Evolutionary conservation across 2,113 vertebrate species (phyloP), one percentile per base, ranked within the genome.

Genomic region (Hylia prasina): DNA sequence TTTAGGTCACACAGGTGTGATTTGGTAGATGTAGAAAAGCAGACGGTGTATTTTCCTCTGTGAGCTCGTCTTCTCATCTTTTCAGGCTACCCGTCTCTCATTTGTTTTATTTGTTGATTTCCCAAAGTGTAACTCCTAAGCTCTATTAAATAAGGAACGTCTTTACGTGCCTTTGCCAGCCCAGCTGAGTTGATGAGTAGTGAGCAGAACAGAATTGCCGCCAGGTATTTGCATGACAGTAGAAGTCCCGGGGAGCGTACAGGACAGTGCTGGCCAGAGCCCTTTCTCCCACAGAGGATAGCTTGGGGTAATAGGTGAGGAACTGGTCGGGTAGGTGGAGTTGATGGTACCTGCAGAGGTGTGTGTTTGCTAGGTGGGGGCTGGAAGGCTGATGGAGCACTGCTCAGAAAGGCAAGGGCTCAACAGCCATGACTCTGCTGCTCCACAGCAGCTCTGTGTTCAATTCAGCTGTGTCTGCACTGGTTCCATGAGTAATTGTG

Each of bases 391-490:
- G 18, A 0, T 28, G 64, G 53, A 11, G 31, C 45, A 27, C 24
- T 8, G 40, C 13, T 42, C 0, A 1, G 21, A 19, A 25, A 39
- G 71, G 56, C 66, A 31, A 54, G 23, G 9, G 9, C 30, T 25
- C 3, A 2, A 4, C 39, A 72, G 40, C 27, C 0, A 0, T 1
- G n/a, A 1, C 14, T 47, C 16, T 24, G 1, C 33, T 2, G 0
- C 45, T 40, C 47, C 1, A 1, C 50, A 35, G 75, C 61, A 25
- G 1, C 42, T 57, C 25, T 4, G 0, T 39, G 39, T 44, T 53
- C 13, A 11, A 1, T 48, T 81, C 66, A 6, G 24, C 51, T 4
- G 0, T 2, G 10, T 47, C 48, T 65, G 63, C 2, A 2, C 40
- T 7, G 17, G 2, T 42, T 58, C 45, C 6, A 7, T 40, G 53